Evolutionary conservation across 2,113 vertebrate species (phyloP).

Genomic region (Sapayoa aenigma): DNA sequence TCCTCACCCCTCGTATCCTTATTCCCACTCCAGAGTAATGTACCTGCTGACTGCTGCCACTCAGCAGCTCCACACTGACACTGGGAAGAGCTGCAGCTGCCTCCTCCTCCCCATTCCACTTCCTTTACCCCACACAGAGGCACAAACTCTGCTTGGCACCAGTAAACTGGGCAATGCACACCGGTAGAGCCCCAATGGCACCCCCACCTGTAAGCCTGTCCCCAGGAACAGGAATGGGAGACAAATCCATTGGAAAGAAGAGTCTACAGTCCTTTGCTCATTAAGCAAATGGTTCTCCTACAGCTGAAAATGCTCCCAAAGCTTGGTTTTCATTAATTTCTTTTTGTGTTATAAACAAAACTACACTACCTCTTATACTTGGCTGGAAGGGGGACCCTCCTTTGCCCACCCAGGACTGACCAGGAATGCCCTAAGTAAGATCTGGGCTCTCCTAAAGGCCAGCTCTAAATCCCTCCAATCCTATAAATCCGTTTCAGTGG

Average conservation of each 20-base stretch:
- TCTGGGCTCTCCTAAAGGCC: not conserved
- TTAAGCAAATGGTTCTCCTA: not conserved
- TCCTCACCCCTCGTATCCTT: accelerated
- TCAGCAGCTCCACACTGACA: not conserved
- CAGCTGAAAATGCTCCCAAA: not conserved
- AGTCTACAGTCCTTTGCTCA: not conserved
- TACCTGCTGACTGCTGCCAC: not conserved
- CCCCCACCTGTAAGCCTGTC: not conserved
- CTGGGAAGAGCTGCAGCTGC: not conserved
- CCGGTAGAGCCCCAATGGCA: not conserved
- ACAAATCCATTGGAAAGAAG: not conserved
- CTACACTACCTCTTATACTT: not conserved
- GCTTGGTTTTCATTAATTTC: not conserved
- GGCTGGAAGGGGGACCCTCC: not conserved
- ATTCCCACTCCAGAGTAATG: not conserved
- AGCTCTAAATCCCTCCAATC: not conserved
- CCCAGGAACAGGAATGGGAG: not conserved
- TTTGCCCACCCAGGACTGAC: not conserved
- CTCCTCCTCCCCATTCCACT: not conserved
- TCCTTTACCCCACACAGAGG: not conserved
- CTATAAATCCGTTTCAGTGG: not conserved
- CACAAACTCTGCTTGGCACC: not conserved
- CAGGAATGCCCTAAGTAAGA: not conserved
- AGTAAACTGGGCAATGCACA: not conserved
- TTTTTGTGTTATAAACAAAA: not conserved